These are phyloP conservation scores for Spatula versicolor DNA, from an alignment of 2,797 vertebrate species.

Conservation along the genomic window DNA sequence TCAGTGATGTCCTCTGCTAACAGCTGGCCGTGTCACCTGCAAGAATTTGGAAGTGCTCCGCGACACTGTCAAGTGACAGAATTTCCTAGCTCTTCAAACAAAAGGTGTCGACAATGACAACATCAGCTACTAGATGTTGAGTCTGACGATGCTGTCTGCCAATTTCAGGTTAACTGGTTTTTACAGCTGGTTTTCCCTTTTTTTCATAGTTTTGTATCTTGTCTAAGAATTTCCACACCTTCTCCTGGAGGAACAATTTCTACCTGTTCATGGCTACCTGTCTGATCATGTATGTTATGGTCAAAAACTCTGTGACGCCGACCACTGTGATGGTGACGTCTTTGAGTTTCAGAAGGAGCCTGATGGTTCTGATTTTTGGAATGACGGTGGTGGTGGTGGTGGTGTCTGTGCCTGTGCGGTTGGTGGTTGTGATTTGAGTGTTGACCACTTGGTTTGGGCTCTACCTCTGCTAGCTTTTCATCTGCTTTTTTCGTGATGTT, in stretches of 20 bases:
- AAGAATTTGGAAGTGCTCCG: slow-evolving; percentile 87
- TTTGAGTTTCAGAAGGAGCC: background rate
- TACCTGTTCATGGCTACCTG: slow-evolving; percentile 31
- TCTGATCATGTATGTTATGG: background rate
- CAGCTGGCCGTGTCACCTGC: slow-evolving; percentile 88
- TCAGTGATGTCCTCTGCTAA: slow-evolving; percentile 82
- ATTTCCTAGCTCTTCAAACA: slow-evolving; percentile 79
- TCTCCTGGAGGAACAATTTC: slow-evolving; percentile 13
- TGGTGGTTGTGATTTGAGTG: slow-evolving; percentile 17
- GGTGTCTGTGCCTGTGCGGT: background rate
- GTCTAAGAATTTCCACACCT: slow-evolving; percentile 5
- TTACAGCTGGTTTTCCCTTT: slow-evolving; percentile 79
- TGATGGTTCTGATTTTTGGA: background rate
- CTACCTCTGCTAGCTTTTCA: background rate
- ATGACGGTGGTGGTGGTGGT: background rate
- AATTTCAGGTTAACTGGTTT: slow-evolving; percentile 85
- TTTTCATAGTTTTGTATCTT: slow-evolving; percentile 75
- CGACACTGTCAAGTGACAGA: slow-evolving; percentile 89
- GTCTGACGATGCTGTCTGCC: slow-evolving; percentile 75
- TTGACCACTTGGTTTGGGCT: background rate
- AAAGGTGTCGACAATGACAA: slow-evolving; percentile 94
- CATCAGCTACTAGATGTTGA: slow-evolving; percentile 85
- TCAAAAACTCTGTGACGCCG: background rate
- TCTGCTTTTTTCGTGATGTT: slow-evolving; percentile 23
- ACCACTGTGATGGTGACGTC: background rate